phyloP scores from a whole-genome alignment of 2,797 vertebrate species.

The Peromyscus eremicus region DNA sequence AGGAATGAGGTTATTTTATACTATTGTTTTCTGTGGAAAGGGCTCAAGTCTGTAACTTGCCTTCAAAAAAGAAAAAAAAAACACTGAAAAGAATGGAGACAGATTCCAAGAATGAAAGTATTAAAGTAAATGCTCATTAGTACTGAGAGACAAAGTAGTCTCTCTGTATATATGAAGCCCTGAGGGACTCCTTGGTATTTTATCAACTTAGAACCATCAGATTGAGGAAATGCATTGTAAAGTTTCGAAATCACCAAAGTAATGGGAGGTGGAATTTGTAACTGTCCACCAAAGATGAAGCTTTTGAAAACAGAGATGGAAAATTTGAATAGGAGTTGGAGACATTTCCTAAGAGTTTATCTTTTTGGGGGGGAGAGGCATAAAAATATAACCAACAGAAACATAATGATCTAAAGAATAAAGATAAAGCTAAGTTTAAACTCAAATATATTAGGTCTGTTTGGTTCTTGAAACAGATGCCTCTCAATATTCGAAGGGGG shows the following conservation, averaged over 20 bases:
- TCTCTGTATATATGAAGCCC: neutral
- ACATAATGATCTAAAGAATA: constrained; percentile 24
- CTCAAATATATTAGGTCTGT: neutral
- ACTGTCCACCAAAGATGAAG: neutral
- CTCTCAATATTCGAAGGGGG: constrained; percentile 9
- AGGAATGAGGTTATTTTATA: neutral
- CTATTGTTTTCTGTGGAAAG: neutral
- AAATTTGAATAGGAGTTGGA: neutral
- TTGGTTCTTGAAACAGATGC: constrained; percentile 32
- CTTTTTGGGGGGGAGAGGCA: neutral
- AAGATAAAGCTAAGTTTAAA: constrained; percentile 41
- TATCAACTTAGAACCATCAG: neutral
- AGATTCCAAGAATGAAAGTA: neutral
- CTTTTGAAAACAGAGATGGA: neutral
- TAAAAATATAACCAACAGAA: constrained; percentile 2
- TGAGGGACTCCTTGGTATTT: neutral
- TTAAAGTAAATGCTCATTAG: constrained; percentile 35
- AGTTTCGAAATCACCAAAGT: constrained; percentile 4
- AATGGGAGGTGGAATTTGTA: neutral
- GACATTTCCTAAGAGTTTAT: constrained; percentile 43
- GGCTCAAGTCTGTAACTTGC: neutral
- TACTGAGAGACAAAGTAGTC: constrained; percentile 9
- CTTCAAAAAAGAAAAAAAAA: neutral
- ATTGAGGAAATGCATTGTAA: constrained; percentile 22
- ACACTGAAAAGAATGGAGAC: neutral